Percentiles rank a stretch among this genome's conserved stretches.
Conservation (phyloP, 2,797 vertebrate species). For the Paratrypauchen microcephalus region DNA sequence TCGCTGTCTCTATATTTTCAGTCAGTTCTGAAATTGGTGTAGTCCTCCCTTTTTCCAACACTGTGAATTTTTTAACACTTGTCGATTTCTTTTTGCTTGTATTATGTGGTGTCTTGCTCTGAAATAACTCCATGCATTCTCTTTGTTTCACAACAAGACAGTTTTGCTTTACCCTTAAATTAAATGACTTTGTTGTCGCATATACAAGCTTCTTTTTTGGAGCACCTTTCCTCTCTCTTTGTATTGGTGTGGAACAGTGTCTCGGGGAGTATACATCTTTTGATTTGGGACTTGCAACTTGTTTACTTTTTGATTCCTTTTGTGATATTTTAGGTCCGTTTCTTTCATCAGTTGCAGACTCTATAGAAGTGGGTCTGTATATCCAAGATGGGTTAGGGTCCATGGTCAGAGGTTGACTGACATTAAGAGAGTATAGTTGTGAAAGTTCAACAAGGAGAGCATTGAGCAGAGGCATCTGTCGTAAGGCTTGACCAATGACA, state of each 20-base stretch:
- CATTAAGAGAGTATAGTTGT: conserved; percentile 67
- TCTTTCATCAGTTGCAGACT: conserved; percentile 5
- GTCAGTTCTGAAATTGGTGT: conserved; percentile 41
- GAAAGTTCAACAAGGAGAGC: conserved; percentile 87
- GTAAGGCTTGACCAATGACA: conserved; percentile 55
- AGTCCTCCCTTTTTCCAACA: conserved; percentile 15
- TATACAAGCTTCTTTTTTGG: conserved; percentile 75
- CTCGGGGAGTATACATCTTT: conserved; percentile 22
- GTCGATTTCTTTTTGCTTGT: conserved; percentile 42
- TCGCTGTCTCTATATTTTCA: conserved; percentile 69
- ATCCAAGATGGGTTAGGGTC: conserved; percentile 76
- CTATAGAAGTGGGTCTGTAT: conserved; percentile 46
- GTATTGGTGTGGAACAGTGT: conserved; percentile 33
- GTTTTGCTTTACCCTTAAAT: conserved; percentile 80
- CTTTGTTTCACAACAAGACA: conserved; percentile 63
- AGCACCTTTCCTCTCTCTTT: conserved; percentile 31
- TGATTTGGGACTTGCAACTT: conserved; percentile 14
- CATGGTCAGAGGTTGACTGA: conserved; percentile 46
- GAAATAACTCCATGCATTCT: conserved; percentile 71
- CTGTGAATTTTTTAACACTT: conserved; percentile 8
- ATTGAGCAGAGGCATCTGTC: conserved; percentile 85
- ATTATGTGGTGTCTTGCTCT: conserved; percentile 37
- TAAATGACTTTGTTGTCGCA: conserved; percentile 85
- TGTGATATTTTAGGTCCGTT: conserved; percentile 13
- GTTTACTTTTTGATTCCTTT: conserved; percentile 26